Base-by-base conservation (phyloP, 2,797 vertebrate species). In the Neosilurus hyrtlii region DNA sequence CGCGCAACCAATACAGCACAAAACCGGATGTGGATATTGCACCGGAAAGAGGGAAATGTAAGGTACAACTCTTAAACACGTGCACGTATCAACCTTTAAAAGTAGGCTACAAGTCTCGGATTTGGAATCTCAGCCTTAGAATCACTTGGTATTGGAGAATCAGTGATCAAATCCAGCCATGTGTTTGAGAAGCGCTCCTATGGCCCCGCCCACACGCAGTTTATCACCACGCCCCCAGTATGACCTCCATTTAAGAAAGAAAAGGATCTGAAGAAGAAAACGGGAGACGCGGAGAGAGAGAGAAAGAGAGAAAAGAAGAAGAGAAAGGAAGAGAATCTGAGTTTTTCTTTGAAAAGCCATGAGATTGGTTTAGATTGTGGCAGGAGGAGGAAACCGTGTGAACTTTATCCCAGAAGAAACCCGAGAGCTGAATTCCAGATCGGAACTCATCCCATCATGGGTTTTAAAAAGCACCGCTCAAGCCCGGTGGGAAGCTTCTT, bases 131-230 rank as follows among this genome's bases (percentile, higher is more conserved):
- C n/a, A n/a, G n/a, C n/a, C n/a, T n/a, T n/a, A n/a, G n/a, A n/a
- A n/a, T n/a, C n/a, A n/a, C n/a, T n/a, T n/a, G n/a, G n/a, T n/a
- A n/a, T n/a, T 6, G 6, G 2, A 2, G 6, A 43, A 43, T 43
- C 37, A 43, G 2, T 43, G 16, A 24, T 35, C 20, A 24, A 0
- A 51, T n/a, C 68, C 15, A 0, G 12, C 22, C 43, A n/a, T 71
- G 20, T 37, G 16, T 75, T 85, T 79, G 89, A 91, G 92, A 92
- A 92, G 88, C 91, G 90, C 90, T 86, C 62, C 20, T 0, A 24
- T 81, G 82, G 90, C 94, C 90, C 94, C 94, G 88, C 94, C 93
- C 88, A 89, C 70, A 79, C 85, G 85, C 89, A 92, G 86, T 90
- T 87, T 86, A 89, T 92, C 89, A 86, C 86, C 79, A 89, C 15